phyloP scores from a whole-genome alignment of 2,888 invertebrate genomes.

The Panzeria rudis region DNA sequence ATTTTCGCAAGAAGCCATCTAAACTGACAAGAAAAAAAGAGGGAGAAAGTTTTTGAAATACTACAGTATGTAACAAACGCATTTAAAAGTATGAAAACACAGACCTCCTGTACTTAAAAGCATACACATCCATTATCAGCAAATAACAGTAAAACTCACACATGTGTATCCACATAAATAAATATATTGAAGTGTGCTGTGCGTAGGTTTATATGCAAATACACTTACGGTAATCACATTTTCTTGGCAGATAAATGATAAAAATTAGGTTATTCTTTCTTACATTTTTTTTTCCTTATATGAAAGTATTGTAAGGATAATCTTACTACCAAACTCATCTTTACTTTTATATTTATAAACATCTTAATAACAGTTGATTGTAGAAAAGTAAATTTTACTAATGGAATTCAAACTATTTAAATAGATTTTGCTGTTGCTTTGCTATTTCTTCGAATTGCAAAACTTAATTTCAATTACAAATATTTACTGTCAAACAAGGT shows the following conservation, averaged over 20 bases:
- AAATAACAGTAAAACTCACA: constrained; percentile 29
- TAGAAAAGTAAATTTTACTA: constrained; percentile 41
- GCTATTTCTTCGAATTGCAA: background rate
- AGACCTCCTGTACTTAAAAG: background rate
- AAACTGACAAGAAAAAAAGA: constrained; percentile 13
- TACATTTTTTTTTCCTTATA: background rate
- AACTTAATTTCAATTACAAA: constrained; percentile 4
- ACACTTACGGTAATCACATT: constrained; percentile 67
- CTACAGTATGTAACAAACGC: constrained; percentile 18
- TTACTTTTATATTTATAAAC: background rate
- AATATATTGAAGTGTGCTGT: background rate
- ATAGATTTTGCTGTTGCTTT: background rate
- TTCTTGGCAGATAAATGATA: constrained; percentile 68
- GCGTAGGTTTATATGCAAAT: constrained; percentile 47
- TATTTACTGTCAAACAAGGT: background rate
- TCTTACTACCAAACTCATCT: background rate
- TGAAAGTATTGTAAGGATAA: background rate
- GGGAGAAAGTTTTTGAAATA: background rate
- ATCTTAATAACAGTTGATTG: background rate
- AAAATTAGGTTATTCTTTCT: constrained; percentile 25
- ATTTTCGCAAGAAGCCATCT: constrained; percentile 28
- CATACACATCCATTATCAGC: constrained; percentile 25
- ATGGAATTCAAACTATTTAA: constrained; percentile 42
- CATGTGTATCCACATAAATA: constrained; percentile 17
- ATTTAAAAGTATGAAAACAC: constrained; percentile 5